Evolutionary conservation across 2,797 vertebrate genomes (phyloP).

Genomic region (Syngnathus acus): DNA sequence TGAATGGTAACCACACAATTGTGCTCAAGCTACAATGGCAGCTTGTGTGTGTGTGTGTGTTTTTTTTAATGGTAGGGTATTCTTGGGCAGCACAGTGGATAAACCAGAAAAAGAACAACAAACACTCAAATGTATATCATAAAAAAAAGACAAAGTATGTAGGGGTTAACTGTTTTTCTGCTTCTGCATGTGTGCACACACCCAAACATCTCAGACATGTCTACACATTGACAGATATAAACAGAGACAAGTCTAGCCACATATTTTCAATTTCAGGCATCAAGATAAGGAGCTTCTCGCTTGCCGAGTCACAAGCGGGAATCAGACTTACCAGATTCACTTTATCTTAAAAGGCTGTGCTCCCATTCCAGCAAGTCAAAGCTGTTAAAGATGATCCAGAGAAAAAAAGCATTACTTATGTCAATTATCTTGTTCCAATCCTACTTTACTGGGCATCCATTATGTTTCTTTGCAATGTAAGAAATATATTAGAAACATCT

Average conservation of each 20-base stretch:
- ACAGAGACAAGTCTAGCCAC: neutral
- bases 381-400: conserved; percentile 16
- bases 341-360: conserved; percentile 24
- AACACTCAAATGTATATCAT: too few relatives aligned
- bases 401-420: neutral
- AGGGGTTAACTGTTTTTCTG: neutral
- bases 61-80: neutral
- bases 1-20: conserved; percentile 9
- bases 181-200: neutral
- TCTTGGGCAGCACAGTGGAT: neutral
- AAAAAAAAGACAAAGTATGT: too few relatives aligned
- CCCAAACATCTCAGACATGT: neutral
- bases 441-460: neutral
- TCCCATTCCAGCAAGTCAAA: conserved; percentile 53
- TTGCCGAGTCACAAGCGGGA: too few relatives aligned
- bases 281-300: neutral
- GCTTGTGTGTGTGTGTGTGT: neutral
- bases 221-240: neutral
- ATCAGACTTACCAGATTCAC: conserved; percentile 46
- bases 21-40: neutral
- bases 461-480: neutral
- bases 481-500: too few relatives aligned
- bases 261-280: neutral
- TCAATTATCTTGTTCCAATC: neutral
- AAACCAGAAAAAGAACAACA: too few relatives aligned